Evolutionary conservation across 2,797 vertebrate species (phyloP).

Genomic region (Hydrolagus colliei): DNA sequence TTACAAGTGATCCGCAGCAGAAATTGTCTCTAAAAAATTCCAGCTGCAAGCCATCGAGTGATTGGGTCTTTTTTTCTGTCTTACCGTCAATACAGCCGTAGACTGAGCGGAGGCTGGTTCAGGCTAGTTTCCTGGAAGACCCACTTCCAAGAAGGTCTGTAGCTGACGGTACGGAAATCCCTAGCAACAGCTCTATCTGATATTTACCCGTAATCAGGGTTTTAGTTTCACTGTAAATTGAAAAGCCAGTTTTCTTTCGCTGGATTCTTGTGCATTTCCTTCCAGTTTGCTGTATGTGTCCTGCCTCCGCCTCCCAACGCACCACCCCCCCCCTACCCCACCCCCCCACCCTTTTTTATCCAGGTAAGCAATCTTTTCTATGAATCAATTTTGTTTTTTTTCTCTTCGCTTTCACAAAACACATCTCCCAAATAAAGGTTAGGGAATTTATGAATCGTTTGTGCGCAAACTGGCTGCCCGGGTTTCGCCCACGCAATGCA

Average conservation of each 20-base stretch:
- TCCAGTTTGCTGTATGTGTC: no score
- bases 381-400: no score
- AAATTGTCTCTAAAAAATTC: not conserved
- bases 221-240: not conserved
- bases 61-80: not conserved
- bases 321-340: no score
- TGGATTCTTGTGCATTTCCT: not conserved
- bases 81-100: not conserved
- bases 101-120: constrained; percentile 9
- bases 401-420: no score
- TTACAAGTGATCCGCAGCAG: not conserved
- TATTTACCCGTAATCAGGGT: not conserved
- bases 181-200: not conserved
- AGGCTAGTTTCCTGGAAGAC: constrained; percentile 60
- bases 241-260: not conserved
- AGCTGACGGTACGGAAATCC: constrained; percentile 41
- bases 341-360: no score
- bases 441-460: no score
- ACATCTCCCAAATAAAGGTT: no score
- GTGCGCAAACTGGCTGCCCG: no score
- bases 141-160: constrained; percentile 63
- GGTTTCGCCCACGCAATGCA: no score
- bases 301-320: no score
- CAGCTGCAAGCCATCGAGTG: not conserved
- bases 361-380: no score